Percentiles rank a stretch among this genome's conserved stretches.
phyloP scores from a whole-genome alignment of 1,140 invertebrate genomes.

The Scaptodrosophila lebanonensis region DNA sequence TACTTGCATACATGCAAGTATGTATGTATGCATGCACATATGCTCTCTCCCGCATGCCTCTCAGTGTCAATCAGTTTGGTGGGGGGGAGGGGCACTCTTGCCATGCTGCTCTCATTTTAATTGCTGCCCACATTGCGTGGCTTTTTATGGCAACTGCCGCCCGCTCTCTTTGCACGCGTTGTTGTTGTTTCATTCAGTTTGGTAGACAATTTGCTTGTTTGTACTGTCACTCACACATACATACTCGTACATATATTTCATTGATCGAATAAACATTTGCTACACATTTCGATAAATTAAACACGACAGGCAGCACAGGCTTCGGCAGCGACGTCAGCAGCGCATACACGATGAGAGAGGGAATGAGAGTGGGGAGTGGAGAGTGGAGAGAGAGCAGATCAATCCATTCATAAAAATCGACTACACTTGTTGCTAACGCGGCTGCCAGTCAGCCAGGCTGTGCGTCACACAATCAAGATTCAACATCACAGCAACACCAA shows the following conservation, averaged over 20 bases:
- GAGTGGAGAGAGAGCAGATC: slow-evolving; percentile 33
- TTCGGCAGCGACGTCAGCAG: slow-evolving; percentile 25
- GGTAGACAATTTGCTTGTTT: slow-evolving; percentile 46
- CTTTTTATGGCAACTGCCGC: slow-evolving; percentile 22
- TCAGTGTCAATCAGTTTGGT: slow-evolving; percentile 13
- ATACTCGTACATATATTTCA: slow-evolving; percentile 41
- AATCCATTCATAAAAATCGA: slow-evolving; percentile 71
- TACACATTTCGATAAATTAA: slow-evolving; percentile 73
- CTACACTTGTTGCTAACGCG: slow-evolving; percentile 68
- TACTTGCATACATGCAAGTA: no score
- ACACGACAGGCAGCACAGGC: slow-evolving; percentile 51
- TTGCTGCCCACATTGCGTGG: slow-evolving; percentile 18
- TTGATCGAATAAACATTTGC: slow-evolving; percentile 74
- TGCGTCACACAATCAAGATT: no score
- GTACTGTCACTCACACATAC: slow-evolving; percentile 12
- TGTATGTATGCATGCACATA: no score
- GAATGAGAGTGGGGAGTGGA: not conserved
- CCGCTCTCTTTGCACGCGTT: slow-evolving; percentile 18
- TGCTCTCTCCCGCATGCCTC: not conserved
- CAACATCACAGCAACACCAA: no score
- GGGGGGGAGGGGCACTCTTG: no score
- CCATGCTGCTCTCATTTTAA: slow-evolving; percentile 33
- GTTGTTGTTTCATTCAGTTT: slow-evolving; percentile 54
- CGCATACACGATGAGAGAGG: not conserved
- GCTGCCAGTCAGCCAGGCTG: no score